These are phyloP conservation scores for Tachysurus fulvidraco DNA, from an alignment of 2,113 vertebrate species.

Conservation along the genomic window DNA sequence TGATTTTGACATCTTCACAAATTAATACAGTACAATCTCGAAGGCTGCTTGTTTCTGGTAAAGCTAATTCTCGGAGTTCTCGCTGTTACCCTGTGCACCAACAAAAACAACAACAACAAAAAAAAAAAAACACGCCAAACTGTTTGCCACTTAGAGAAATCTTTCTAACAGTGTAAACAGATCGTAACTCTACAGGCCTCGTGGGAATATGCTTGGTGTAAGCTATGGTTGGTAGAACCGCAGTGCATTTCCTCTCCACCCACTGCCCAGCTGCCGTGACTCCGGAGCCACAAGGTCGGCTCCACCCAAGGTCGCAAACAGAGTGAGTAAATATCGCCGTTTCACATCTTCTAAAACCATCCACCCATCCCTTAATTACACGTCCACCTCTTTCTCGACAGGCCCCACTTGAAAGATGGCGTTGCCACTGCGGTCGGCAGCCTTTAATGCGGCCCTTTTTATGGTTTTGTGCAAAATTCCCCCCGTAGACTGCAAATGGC, in stretches of 20 bases:
- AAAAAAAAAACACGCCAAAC: not conserved
- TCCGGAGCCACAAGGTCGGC: constrained; percentile 41
- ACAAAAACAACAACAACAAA: not conserved
- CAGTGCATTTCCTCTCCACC: constrained; percentile 43
- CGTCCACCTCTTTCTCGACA: constrained; percentile 53
- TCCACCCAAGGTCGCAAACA: constrained; percentile 52
- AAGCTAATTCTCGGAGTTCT: not conserved
- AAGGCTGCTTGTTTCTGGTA: not conserved
- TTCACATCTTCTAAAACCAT: constrained; percentile 49
- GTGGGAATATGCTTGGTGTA: not conserved
- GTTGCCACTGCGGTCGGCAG: constrained; percentile 26
- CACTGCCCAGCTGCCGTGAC: constrained; percentile 37
- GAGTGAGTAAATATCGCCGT: constrained; percentile 52
- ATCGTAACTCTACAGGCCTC: not conserved
- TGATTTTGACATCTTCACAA: not conserved
- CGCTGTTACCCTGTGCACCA: not conserved
- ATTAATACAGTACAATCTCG: not conserved
- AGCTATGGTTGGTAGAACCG: constrained; percentile 24
- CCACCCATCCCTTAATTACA: constrained; percentile 54
- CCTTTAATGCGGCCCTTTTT: constrained; percentile 49
- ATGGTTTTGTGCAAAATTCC: constrained; percentile 45
- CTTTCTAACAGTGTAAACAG: not conserved
- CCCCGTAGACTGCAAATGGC: constrained; percentile 24
- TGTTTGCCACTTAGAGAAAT: not conserved
- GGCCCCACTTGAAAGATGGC: constrained; percentile 49